Base-by-base conservation (phyloP, 1,140 invertebrate genomes). In the Aradophagus sp. region DNA sequence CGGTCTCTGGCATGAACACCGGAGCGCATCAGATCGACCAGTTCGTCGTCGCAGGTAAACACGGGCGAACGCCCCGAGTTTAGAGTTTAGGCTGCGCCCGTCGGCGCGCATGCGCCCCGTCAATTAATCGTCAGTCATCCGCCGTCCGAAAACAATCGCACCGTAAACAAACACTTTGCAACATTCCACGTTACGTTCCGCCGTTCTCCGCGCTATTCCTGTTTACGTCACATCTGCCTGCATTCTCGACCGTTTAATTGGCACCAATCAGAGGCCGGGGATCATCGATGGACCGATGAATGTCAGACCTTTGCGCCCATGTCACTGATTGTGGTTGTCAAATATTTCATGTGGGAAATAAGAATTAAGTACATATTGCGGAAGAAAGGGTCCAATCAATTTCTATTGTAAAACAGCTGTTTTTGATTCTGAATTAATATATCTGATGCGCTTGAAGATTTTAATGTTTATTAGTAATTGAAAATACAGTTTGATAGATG, bases 1-100 rank as follows among this genome's bases (percentile, higher is more conserved):
- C 72, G 23, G 76, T 77, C 44, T 76, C 80, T 53, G 76, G 74
- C 67, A 78, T 85, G 42, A 83, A 78, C 66, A 75, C 83, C 52
- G 76, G 74, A 58, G 70, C 45, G 55, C 83, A 84, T 59, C 84
- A 84, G 66, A 77, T 80, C 66, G 84, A 85, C 50, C 82, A 84
- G 59, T 84, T 84, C 53, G 70, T 74, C 63, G 74, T 80, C 39
- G 74, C 81, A 55, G 82, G 84, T 84, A 72, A 80, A 65, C 27
- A 10, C 8, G 20, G 8, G 20, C 7, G 7, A 29, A 29, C 4
- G 27, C 10, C 10, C 31, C 5, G 47, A 69, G 47, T 52, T 23
- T 32, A 47, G 31, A n/a, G 3, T 32, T 39, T 38, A 26, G 14
- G 10, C 1, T 6, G 10, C 12, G 32, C 2, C 1, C 20, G 8